Percentiles rank a stretch among this genome's conserved stretches.
Evolutionary conservation across 1,140 invertebrate species (phyloP).

Genomic region (Cryptotermes secundus): DNA sequence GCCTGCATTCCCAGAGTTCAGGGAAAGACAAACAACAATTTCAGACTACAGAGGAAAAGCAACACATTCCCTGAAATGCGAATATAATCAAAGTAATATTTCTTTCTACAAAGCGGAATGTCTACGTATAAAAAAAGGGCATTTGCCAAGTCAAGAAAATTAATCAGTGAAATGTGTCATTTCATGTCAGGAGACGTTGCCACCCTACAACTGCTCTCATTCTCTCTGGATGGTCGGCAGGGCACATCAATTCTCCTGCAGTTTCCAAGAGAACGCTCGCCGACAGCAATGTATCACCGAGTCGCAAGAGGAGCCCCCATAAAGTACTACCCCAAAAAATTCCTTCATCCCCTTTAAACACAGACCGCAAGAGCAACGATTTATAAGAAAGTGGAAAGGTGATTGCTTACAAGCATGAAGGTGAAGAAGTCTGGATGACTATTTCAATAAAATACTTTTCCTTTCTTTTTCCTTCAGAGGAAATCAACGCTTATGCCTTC

Average conservation of each 20-base stretch:
- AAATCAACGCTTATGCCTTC: too few species aligned
- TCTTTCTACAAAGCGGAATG: neutral
- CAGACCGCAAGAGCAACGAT: neutral
- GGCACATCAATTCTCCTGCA: neutral
- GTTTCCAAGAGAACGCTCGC: slow-evolving; percentile 5
- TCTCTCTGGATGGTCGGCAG: neutral
- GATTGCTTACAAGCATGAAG: too few species aligned
- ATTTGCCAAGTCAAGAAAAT: neutral
- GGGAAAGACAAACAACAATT: neutral
- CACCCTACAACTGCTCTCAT: neutral
- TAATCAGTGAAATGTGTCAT: slow-evolving; percentile 11
- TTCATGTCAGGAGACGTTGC: neutral
- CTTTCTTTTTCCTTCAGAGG: too few species aligned
- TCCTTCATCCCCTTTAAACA: slow-evolving; percentile 6
- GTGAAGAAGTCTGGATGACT: too few species aligned
- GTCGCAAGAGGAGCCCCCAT: neutral
- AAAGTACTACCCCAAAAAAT: slow-evolving; percentile 13
- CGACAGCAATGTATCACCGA: slow-evolving; percentile 3
- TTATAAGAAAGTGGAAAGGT: too few species aligned
- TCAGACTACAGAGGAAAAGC: neutral
- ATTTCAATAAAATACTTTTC: too few species aligned
- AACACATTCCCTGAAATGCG: neutral
- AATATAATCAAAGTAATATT: slow-evolving; percentile 7
- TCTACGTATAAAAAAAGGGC: neutral
- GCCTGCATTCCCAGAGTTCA: neutral